Percentiles rank a stretch among this genome's conserved stretches.
These are phyloP conservation scores for Rhinogobio ventralis DNA, from an alignment of 2,797 vertebrate genomes.

Conservation along the genomic window DNA sequence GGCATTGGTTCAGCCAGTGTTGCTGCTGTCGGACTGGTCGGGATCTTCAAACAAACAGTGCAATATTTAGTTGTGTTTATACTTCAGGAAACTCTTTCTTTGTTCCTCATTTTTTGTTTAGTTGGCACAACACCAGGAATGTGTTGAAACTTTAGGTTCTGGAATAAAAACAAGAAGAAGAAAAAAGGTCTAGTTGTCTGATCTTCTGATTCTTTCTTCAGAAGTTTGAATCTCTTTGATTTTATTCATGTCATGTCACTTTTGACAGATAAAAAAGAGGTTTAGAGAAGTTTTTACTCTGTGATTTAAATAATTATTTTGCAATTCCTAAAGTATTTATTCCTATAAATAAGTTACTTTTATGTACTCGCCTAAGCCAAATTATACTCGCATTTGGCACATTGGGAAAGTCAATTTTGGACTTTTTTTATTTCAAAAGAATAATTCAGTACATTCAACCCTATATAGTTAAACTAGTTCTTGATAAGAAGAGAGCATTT, in stretches of 20 bases:
- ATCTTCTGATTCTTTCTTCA: neutral
- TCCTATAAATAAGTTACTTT: neutral
- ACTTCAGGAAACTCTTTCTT: neutral
- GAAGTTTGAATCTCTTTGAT: neutral
- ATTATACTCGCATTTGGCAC: neutral
- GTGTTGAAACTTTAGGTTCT: neutral
- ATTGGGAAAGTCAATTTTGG: neutral
- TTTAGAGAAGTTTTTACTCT: neutral
- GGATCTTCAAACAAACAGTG: neutral
- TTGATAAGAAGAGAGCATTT: too few relatives aligned
- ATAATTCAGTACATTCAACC: neutral
- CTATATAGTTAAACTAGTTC: neutral
- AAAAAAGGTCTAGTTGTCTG: neutral
- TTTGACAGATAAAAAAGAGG: neutral
- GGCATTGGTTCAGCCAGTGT: neutral
- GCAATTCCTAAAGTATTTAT: neutral
- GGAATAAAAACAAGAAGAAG: neutral
- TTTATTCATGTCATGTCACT: neutral
- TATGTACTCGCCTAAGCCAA: neutral
- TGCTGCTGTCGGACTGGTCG: neutral
- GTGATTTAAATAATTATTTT: neutral
- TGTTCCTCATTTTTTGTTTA: neutral
- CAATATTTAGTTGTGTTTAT: neutral
- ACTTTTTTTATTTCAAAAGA: neutral
- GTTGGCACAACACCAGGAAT: neutral